These are phyloP conservation scores for Brachionus asplanchnoidis DNA, from an alignment of 1,140 invertebrate species.

Conservation along the genomic window DNA sequence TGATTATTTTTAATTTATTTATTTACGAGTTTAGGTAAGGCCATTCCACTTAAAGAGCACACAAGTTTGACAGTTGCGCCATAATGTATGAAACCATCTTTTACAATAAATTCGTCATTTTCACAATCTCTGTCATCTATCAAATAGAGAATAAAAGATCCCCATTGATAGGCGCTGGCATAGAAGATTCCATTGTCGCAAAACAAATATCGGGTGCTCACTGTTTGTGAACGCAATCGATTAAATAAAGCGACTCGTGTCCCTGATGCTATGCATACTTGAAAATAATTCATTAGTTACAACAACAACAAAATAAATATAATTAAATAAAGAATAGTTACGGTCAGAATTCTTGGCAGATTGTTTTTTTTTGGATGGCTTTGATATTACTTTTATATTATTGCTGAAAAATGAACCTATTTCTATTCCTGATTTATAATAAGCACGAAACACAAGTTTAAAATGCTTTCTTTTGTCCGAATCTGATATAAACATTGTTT, in stretches of 20 bases:
- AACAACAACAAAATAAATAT: not conserved
- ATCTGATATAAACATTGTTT: conserved; percentile 97
- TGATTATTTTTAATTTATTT: not conserved
- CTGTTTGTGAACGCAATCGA: conserved; percentile 87
- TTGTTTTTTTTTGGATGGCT: conserved; percentile 99
- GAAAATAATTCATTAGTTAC: not conserved
- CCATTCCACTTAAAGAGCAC: conserved; percentile 96
- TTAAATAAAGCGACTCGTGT: conserved; percentile 98
- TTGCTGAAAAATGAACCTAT: conserved; percentile 98
- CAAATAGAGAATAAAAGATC: conserved; percentile 96
- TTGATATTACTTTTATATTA: conserved; percentile 98
- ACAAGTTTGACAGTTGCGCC: conserved; percentile 95
- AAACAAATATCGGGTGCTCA: conserved; percentile 94
- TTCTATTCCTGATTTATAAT: conserved; percentile 86
- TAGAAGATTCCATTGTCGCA: conserved; percentile 91
- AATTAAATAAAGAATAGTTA: not conserved
- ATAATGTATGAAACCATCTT: conserved; percentile 97
- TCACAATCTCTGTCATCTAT: conserved; percentile 93
- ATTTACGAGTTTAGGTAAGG: conserved; percentile 74
- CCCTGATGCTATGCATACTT: conserved; percentile 91
- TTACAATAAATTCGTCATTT: conserved; percentile 86
- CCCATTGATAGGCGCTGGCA: conserved; percentile 98
- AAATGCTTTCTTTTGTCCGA: conserved; percentile 99
- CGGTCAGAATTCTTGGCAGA: conserved; percentile 94
- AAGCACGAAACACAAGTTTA: conserved; percentile 97